Percentiles rank a stretch among this genome's conserved stretches.
phyloP scores from a whole-genome alignment of 2,888 invertebrate species.

The Drosophila limbata region DNA sequence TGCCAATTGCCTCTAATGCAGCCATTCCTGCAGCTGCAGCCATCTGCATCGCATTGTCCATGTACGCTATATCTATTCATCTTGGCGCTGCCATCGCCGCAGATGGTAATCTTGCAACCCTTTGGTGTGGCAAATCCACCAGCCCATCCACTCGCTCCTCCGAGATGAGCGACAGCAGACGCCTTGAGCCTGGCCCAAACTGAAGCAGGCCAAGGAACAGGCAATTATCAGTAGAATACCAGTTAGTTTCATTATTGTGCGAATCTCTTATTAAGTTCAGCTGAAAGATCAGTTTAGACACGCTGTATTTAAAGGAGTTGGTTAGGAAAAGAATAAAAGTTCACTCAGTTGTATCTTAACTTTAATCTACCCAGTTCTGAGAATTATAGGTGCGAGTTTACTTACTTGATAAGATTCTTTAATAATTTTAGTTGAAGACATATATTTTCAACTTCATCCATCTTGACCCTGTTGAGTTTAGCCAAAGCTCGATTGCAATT shows the following conservation, averaged over 20 bases:
- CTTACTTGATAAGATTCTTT: no score
- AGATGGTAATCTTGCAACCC: conserved; percentile 11
- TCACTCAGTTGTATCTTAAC: background rate
- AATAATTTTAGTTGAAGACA: no score
- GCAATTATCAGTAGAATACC: background rate
- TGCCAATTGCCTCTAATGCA: conserved; percentile 8
- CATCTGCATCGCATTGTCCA: background rate
- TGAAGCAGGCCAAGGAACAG: background rate
- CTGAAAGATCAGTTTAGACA: background rate
- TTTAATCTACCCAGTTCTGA: background rate
- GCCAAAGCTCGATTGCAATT: background rate
- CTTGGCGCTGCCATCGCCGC: conserved; percentile 7
- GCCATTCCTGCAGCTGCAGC: background rate
- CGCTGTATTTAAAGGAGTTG: background rate
- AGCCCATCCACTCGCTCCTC: background rate
- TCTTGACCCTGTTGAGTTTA: background rate
- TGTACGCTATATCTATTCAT: background rate
- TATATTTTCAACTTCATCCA: no score
- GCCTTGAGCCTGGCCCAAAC: background rate
- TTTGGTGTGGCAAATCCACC: background rate
- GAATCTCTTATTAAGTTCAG: background rate
- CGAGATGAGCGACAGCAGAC: background rate
- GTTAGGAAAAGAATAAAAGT: background rate
- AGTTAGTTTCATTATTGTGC: background rate
- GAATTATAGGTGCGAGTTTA: no score